These are phyloP conservation scores for Chirona hameri DNA, from an alignment of 2,888 invertebrate genomes.

Conservation along the genomic window DNA sequence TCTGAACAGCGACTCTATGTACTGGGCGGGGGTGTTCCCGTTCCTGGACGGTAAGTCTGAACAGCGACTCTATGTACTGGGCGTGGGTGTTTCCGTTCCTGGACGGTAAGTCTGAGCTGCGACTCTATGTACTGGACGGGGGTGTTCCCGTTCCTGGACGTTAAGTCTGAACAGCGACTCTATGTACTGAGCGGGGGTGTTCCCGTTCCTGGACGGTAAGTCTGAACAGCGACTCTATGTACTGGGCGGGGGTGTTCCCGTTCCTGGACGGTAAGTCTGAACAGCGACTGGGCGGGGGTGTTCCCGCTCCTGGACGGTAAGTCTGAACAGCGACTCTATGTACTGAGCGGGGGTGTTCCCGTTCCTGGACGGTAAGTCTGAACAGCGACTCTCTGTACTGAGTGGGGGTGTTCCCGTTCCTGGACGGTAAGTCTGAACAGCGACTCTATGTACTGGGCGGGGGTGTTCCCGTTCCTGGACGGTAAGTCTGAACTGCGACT, in stretches of 20 bases:
- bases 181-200: not conserved
- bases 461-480: not conserved
- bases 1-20: not conserved
- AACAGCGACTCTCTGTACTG: not conserved
- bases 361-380: not conserved
- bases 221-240: not conserved
- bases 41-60: not conserved
- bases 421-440: not conserved
- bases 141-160: not conserved
- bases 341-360: not conserved
- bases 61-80: not conserved
- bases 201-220: not conserved
- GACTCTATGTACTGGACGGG: not conserved
- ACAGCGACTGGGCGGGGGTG: not conserved
- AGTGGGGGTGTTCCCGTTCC: not conserved
- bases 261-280: not conserved
- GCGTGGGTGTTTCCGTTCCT: not conserved
- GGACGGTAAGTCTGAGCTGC: not conserved
- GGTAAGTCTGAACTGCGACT: not conserved
- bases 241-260: not conserved
- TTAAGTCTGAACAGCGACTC: not conserved
- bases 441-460: not conserved
- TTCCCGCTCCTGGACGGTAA: not conserved
- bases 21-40: not conserved
- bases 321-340: not conserved